Percentiles rank a stretch among this genome's conserved stretches.
Evolutionary conservation across 2,888 invertebrate species (phyloP).

Genomic region (Caenorhabditis japonica): DNA sequence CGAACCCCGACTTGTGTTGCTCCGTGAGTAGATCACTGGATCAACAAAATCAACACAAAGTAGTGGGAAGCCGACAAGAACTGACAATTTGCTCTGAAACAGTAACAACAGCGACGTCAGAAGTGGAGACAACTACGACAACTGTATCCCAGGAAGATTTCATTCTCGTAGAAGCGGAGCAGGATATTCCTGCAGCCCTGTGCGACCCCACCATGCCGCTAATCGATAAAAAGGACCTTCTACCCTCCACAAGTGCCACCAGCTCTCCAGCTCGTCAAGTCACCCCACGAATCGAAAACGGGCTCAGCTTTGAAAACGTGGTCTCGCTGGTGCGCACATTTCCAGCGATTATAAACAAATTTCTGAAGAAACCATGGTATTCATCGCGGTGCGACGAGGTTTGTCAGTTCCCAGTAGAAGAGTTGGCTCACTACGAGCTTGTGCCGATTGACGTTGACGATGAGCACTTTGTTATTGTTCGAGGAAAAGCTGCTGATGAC

Average conservation of each 20-base stretch:
- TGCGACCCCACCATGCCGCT: constrained; percentile 35
- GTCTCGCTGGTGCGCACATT: constrained; percentile 42
- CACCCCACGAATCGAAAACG: constrained; percentile 25
- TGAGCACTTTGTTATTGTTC: constrained; percentile 38
- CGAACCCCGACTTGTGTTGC: constrained; percentile 35
- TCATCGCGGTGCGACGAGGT: constrained; percentile 44
- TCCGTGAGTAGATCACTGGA: constrained; percentile 12
- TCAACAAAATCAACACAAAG: not conserved
- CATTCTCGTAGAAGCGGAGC: constrained; percentile 31
- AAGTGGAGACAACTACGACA: constrained; percentile 7
- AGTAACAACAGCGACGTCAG: constrained; percentile 1
- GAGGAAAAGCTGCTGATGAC: not conserved
- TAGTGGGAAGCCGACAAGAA: constrained; percentile 14
- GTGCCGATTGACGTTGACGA: constrained; percentile 36
- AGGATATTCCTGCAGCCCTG: constrained; percentile 27
- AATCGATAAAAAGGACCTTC: constrained; percentile 28
- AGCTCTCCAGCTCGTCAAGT: constrained; percentile 33
- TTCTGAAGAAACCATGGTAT: constrained; percentile 52
- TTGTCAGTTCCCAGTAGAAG: constrained; percentile 31
- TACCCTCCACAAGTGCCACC: constrained; percentile 9
- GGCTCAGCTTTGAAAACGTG: constrained; percentile 49
- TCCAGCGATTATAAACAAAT: constrained; percentile 44
- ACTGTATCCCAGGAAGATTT: constrained; percentile 38
- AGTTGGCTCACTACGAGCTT: constrained; percentile 30
- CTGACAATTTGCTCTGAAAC: constrained; percentile 1